A percentile compares a stretch with the other conserved stretches of the same genome.
These are phyloP conservation scores for Channallabes apus DNA, from an alignment of 2,797 vertebrate species.

Conservation along the genomic window DNA sequence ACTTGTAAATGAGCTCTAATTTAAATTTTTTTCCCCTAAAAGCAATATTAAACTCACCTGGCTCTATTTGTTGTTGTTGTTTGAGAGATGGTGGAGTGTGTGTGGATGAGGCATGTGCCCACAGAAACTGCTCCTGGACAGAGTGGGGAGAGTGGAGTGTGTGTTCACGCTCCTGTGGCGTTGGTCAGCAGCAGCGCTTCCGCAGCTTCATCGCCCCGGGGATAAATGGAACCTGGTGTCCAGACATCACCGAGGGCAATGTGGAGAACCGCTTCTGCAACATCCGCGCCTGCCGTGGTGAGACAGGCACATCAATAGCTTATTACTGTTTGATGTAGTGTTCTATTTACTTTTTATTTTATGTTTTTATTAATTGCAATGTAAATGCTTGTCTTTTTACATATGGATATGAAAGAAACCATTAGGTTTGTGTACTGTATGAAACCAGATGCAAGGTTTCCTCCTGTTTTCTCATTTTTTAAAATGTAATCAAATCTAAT, in stretches of 20 bases:
- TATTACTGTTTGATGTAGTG: background rate
- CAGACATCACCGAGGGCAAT: conserved; percentile 79
- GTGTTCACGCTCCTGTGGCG: conserved; percentile 85
- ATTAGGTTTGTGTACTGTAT: background rate
- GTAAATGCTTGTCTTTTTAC: background rate
- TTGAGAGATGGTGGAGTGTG: conserved; percentile 69
- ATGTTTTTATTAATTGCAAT: background rate
- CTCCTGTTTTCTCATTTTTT: background rate
- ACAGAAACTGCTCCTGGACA: conserved; percentile 83
- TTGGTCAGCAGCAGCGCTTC: conserved; percentile 82
- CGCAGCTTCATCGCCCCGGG: conserved; percentile 77
- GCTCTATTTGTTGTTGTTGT: conserved; percentile 8
- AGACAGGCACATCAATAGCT: conserved; percentile 19
- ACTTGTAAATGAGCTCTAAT: background rate
- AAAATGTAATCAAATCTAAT: background rate
- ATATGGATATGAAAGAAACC: background rate
- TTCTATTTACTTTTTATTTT: background rate
- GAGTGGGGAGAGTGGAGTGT: conserved; percentile 78
- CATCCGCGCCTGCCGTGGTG: conserved; percentile 84
- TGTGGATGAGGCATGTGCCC: conserved; percentile 62
- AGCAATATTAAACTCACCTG: background rate
- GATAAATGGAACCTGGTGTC: conserved; percentile 78
- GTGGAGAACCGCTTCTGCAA: conserved; percentile 83
- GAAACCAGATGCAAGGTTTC: background rate
- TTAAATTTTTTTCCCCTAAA: background rate